Base-by-base conservation (phyloP, 1,140 invertebrate genomes). In the Penaeus chinensis region DNA sequence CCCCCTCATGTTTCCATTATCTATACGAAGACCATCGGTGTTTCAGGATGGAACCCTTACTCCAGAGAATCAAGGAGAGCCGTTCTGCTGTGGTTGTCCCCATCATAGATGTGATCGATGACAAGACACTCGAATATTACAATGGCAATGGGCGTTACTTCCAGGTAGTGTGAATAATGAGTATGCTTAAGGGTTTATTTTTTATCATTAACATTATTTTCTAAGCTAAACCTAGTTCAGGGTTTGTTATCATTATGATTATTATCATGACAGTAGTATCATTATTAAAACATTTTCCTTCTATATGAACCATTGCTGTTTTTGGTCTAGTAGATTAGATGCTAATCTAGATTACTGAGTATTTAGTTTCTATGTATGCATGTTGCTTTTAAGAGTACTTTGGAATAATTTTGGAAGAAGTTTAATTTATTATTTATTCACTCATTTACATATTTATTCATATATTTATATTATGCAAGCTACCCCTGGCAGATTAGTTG, bases 61-160 rank as follows among this genome's bases (percentile, higher is more conserved):
- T 99, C 71, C 94, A 95, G 89, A 93, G 97, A 87, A 96, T 98
- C 88, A 95, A 95, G 91, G 95, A 97, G 89, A 96, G 97, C 66
- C 92, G 94, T 3, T 95, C 94, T 24, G 94, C 95, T 20, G 96
- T 98, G 20, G 92, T 98, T 62, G 97, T 97, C 90, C 98, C 98
- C 4, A 96, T 98, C 80, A 98, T 99, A 90, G 98, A 99, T 93
- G 96, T 97, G 18, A 96, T 99, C 89, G 95, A 96, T 92, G 96
- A 97, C 90, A 95, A 95, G 91, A 97, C 95, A 54, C 95, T 99
- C 91, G 95, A 95, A 90, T 98, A 96, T 92, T 95, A 94, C 91
- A 94, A 95, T 89, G 94, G 94, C 84, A 94, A 95, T 91, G 90
- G 93, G 92, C 91, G 94, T 91, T 92, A 92, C 91, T 93, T 91